Evolutionary conservation across 1,140 invertebrate genomes (phyloP), one percentile per base, ranked within the genome.

Genomic region (Drosophila nigromelanica): DNA sequence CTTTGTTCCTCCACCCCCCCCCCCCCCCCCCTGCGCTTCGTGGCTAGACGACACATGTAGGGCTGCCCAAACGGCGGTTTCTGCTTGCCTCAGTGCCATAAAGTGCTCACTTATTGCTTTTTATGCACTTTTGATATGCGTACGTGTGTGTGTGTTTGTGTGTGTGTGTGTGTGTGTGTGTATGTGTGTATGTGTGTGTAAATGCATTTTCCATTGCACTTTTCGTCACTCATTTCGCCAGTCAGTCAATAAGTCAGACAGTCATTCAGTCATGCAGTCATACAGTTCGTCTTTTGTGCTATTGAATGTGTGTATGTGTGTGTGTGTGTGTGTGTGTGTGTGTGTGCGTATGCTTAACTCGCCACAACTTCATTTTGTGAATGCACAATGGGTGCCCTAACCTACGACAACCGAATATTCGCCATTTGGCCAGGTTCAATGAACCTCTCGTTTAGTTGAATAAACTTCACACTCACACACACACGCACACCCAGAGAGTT

Each of bases 321-420:
- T 48, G 35, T 39, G 55, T 54, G 59, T 18, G 18, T 18, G 18
- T 18, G 18, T 18, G 18, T 18, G 18, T 18, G 18, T 18, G 18
- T 18, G 18, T 1, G 2, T 51, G 70, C 47, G 74, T 64, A 62
- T 86, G 68, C 82, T 76, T 87, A 82, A 73, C 82, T 87, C 82
- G 78, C 82, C 83, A 74, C 82, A 86, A 86, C 76, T 79, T 82
- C 68, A 87, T 87, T 87, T 87, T 61, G 78, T 87, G 82, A 78
- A 82, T 87, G 75, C 83, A 81, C 83, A 89, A 89, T 87, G 82
- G 71, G 78, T 47, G 71, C 73, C 76, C 83, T 89, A 89, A 89
- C 83, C 83, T 89, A 89, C 83, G 83, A 89, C 83, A 89, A 89
- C 83, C 83, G 79, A 89, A 86, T 86, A 86, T 89, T 89, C 85